These are phyloP conservation scores for Epistrophe grossulariae DNA, from an alignment of 2,888 invertebrate species.

Conservation along the genomic window DNA sequence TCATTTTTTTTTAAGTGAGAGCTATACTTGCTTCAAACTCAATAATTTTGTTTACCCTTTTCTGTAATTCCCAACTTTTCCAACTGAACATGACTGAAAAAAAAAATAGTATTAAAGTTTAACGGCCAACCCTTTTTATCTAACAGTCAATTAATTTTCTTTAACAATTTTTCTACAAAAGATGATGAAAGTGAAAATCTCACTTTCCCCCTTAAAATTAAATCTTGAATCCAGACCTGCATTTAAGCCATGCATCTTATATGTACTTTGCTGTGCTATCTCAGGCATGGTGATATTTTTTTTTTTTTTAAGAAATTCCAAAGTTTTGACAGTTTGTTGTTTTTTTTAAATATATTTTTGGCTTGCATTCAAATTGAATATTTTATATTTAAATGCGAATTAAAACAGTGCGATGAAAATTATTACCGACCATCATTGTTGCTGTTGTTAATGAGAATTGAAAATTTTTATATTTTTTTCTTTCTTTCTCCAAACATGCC, in stretches of 20 bases:
- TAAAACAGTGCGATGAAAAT: conserved; percentile 12
- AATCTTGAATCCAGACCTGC: neutral
- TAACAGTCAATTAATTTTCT: no score
- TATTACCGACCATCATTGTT: neutral
- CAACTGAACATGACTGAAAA: no score
- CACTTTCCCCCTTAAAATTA: neutral
- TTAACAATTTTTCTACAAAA: neutral
- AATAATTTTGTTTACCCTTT: no score
- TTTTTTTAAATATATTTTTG: conserved; percentile 33
- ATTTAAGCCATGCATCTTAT: neutral
- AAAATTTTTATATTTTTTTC: neutral
- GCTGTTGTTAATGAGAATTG: conserved; percentile 32
- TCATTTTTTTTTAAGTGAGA: no score
- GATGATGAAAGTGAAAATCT: neutral
- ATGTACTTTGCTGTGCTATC: conserved; percentile 6
- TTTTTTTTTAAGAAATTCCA: conserved; percentile 34
- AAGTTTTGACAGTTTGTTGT: conserved; percentile 64
- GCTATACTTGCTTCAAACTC: no score
- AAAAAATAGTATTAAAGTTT: no score
- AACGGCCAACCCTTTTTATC: no score
- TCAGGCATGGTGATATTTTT: neutral
- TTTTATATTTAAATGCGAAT: conserved; percentile 34
- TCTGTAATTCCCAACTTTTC: no score
- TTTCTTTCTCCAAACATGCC: neutral
- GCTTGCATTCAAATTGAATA: conserved; percentile 70